Conservation (phyloP, 2,888 invertebrate species). For the Spatulosminthurus flaviceps region DNA sequence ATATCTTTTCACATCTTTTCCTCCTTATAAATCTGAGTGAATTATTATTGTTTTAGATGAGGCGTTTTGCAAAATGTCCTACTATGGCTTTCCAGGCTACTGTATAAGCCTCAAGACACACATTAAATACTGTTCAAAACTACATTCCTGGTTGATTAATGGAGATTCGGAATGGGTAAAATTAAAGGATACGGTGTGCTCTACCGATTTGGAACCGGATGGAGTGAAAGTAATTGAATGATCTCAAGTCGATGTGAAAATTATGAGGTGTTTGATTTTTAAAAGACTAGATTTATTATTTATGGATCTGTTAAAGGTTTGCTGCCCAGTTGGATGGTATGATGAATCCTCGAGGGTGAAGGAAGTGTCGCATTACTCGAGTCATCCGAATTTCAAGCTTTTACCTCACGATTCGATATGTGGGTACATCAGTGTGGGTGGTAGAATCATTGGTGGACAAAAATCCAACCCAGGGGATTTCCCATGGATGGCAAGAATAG, state of each 20-base stretch:
- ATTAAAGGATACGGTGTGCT: conserved; percentile 21
- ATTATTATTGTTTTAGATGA: background rate
- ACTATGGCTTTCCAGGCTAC: background rate
- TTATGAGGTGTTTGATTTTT: too few species aligned
- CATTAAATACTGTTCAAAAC: conserved; percentile 13
- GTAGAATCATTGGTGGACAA: conserved; percentile 57
- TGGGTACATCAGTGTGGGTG: conserved; percentile 22
- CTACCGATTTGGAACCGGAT: conserved; percentile 6
- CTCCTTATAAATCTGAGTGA: background rate
- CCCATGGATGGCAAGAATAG: conserved; percentile 60
- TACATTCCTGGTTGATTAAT: conserved; percentile 4
- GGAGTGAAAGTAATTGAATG: background rate
- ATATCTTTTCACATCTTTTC: too few species aligned
- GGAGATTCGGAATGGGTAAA: conserved; percentile 18
- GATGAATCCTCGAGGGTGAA: background rate
- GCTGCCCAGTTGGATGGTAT: conserved; percentile 23
- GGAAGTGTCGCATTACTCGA: background rate
- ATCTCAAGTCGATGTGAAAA: background rate
- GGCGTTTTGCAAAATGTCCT: conserved; percentile 18
- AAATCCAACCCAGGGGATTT: conserved; percentile 51
- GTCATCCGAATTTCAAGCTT: conserved; percentile 37
- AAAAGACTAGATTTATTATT: too few species aligned
- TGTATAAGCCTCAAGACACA: conserved; percentile 29
- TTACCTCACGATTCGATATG: conserved; percentile 30
- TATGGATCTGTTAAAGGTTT: background rate